phyloP scores from a whole-genome alignment of 2,797 vertebrate genomes.

The Hapalemur alaotrensis region DNA sequence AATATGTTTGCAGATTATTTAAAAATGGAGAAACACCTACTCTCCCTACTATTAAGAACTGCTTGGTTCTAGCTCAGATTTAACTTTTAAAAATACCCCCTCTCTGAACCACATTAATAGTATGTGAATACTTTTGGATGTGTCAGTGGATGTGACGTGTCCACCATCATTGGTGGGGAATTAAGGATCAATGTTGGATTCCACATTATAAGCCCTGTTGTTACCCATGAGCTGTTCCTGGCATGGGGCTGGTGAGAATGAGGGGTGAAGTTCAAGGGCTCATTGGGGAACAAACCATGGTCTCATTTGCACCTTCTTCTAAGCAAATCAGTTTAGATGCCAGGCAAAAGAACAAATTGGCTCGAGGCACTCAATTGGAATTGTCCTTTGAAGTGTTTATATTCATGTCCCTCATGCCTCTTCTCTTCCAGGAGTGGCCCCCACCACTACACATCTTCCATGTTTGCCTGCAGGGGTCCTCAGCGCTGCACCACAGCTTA shows the following conservation, averaged over 20 bases:
- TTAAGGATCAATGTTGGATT: not conserved
- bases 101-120: constrained; percentile 48
- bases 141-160: not conserved
- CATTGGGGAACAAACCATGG: not conserved
- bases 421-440: not conserved
- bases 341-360: not conserved
- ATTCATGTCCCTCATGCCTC: not conserved
- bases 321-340: not conserved
- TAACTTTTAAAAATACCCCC: constrained; percentile 2
- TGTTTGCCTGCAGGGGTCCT: constrained; percentile 56
- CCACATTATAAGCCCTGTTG: not conserved
- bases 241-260: not conserved
- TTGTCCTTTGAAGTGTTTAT: not conserved
- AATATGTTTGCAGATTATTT: constrained; percentile 55
- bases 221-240: not conserved
- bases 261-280: not conserved
- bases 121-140: not conserved
- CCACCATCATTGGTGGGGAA: not conserved
- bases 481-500: not conserved
- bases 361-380: not conserved
- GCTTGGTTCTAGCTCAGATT: constrained; percentile 55
- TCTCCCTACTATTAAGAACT: constrained; percentile 56
- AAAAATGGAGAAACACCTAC: constrained; percentile 63
- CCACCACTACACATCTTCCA: fast-evolving
- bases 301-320: not conserved